phyloP scores from a whole-genome alignment of 2,797 vertebrate genomes.

The Catharus ustulatus region DNA sequence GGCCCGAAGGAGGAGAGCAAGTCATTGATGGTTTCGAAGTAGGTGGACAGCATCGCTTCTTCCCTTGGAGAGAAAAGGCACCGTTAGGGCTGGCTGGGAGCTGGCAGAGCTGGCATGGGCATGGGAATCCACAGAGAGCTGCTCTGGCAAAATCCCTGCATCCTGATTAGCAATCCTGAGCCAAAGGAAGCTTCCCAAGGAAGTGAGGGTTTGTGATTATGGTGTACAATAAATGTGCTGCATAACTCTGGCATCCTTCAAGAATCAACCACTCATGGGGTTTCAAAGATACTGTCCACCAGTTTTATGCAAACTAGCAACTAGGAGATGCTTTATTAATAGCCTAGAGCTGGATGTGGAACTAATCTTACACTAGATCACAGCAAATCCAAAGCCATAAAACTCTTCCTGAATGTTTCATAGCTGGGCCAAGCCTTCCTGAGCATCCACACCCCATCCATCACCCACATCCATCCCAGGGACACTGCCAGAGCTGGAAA shows the following conservation, averaged over 20 bases:
- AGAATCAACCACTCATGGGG: neutral
- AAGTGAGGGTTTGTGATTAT: neutral
- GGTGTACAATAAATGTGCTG: neutral
- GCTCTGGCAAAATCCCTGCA: neutral
- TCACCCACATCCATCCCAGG: neutral
- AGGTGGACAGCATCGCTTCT: conserved; percentile 96
- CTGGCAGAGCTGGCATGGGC: accelerated
- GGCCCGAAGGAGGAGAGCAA: conserved; percentile 95
- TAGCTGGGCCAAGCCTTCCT: neutral
- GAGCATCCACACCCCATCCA: neutral
- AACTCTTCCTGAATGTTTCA: neutral
- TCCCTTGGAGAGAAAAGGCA: conserved; percentile 84
- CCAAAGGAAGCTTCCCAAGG: neutral
- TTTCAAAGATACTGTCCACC: neutral
- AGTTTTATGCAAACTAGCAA: neutral
- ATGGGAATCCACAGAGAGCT: neutral
- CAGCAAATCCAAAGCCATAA: neutral
- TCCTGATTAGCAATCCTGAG: accelerated
- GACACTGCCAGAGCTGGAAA: neutral
- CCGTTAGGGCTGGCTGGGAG: conserved; percentile 46
- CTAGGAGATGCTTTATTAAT: neutral
- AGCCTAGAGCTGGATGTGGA: neutral
- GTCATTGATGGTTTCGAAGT: conserved; percentile 96
- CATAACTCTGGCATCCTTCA: neutral
- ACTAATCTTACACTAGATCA: neutral